phyloP scores from a whole-genome alignment of 2,113 vertebrate species.

The Dissostichus mawsoni region DNA sequence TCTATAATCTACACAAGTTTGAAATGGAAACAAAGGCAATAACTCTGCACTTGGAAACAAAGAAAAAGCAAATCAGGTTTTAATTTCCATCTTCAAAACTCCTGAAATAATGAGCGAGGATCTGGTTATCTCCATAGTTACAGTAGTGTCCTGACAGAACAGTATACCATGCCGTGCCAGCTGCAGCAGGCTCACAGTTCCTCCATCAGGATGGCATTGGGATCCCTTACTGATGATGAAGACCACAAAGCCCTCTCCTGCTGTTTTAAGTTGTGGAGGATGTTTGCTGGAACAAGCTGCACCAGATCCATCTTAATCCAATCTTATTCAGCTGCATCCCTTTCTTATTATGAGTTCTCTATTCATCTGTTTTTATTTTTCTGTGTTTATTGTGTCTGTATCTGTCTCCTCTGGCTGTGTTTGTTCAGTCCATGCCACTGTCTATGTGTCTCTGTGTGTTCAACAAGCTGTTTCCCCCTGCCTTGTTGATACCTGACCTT shows the following conservation, averaged over 20 bases:
- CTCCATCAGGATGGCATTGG: conserved; percentile 28
- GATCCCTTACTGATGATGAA: conserved; percentile 52
- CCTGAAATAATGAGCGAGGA: conserved; percentile 17
- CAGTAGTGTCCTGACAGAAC: conserved; percentile 17
- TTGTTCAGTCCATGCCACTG: neutral
- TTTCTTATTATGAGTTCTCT: conserved; percentile 28
- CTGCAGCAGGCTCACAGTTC: conserved; percentile 3
- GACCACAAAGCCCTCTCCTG: conserved; percentile 13
- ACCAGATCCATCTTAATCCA: conserved; percentile 3
- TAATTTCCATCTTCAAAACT: conserved; percentile 50
- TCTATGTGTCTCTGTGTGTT: neutral
- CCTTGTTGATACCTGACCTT: neutral
- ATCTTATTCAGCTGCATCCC: conserved; percentile 15
- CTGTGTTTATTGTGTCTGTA: conserved; percentile 19
- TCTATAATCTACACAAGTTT: conserved; percentile 24
- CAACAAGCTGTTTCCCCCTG: neutral
- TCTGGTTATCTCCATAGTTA: conserved; percentile 49
- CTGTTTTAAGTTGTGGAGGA: conserved; percentile 43
- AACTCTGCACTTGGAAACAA: conserved; percentile 4
- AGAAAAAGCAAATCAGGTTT: conserved; percentile 49
- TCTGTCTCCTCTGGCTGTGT: conserved; percentile 1
- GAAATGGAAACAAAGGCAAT: conserved; percentile 40
- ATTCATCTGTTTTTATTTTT: conserved; percentile 46
- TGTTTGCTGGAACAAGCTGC: conserved; percentile 45
- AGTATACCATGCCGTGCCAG: conserved; percentile 7